Base-by-base conservation (phyloP, 2,797 vertebrate species). In the Squalus acanthias region DNA sequence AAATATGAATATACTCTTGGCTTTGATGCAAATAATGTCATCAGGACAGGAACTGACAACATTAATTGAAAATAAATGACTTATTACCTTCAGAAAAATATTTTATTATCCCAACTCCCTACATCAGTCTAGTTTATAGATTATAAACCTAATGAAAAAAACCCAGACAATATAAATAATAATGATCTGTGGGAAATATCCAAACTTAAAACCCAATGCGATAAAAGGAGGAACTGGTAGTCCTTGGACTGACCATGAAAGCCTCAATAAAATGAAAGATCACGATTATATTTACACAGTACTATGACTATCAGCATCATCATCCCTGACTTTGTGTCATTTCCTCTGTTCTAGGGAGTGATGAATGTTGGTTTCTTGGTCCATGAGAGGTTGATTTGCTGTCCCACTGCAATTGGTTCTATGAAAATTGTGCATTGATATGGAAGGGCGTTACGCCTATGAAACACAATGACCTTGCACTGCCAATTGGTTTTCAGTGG, bases 21-120 rank as follows among this genome's bases (percentile, higher is more conserved):
- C 96, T 96, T 96, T 5, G 94, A 96, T 96, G 96, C 97, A 97
- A 98, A 98, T 97, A 98, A 97, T 97, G 97, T 97, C 96, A 97
- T 97, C 96, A 97, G 95, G 96, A 97, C 96, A 24, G 96, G 74
- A 97, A 67, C 17, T 96, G 89, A 96, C 96, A 96, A 96, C 87
- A 96, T 96, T 72, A 96, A 97, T 97, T 96, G 97, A 96, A 97
- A 97, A 97, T 96, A 97, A 97, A 97, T 98, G 94, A 97, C 96
- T 96, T 97, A 97, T 97, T 97, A 92, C 96, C 96, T 97, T 97
- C 96, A 96, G 96, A 95, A 97, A 97, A 95, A 88, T 97, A 96
- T 97, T 96, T 6, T 96, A 96, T 97, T 96, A 96, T 97, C 96
- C 97, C 97, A 96, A 96, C 97, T 97, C 96, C 97, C 89, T 72